A percentile compares a stretch with the other conserved stretches of the same genome.
phyloP scores from a whole-genome alignment of 2,797 vertebrate species.

The Epinephelus malabaricus region DNA sequence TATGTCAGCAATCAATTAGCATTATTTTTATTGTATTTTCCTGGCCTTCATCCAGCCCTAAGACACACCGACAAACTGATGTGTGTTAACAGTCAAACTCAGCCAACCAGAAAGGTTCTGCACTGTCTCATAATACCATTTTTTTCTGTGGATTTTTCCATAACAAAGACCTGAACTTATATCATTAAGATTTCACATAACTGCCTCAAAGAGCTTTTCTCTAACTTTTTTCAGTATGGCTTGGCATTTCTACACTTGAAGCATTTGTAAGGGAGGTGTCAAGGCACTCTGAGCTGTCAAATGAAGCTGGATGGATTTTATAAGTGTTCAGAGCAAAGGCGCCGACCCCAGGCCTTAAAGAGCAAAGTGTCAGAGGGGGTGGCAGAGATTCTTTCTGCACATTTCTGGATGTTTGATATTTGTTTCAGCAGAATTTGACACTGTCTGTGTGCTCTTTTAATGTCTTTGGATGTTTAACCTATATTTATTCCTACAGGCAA shows the following conservation, averaged over 20 bases:
- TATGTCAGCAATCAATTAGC: constrained; percentile 27
- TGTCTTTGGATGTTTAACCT: neutral
- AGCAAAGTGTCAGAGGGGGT: neutral
- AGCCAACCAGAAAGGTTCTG: neutral
- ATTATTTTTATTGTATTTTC: neutral
- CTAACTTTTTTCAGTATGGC: neutral
- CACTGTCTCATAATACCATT: neutral
- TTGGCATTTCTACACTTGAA: constrained; percentile 1
- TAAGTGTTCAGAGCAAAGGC: constrained; percentile 7
- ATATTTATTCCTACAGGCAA: neutral
- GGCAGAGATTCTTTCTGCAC: neutral
- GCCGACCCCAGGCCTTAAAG: constrained; percentile 9
- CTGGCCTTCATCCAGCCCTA: neutral
- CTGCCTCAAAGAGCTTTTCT: neutral
- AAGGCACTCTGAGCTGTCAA: constrained; percentile 10
- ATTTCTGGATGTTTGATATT: constrained; percentile 12
- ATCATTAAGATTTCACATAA: constrained; percentile 15
- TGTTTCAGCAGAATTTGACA: constrained; percentile 1
- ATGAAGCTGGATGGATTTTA: constrained; percentile 25
- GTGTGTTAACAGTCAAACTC: neutral
- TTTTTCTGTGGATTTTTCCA: neutral
- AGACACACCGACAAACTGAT: constrained; percentile 1
- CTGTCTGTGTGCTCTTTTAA: neutral
- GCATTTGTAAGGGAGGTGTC: constrained; percentile 1
- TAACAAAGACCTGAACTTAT: neutral